Evolutionary conservation across 2,888 invertebrate species (phyloP).

Genomic region (Chydorus sphaericus): DNA sequence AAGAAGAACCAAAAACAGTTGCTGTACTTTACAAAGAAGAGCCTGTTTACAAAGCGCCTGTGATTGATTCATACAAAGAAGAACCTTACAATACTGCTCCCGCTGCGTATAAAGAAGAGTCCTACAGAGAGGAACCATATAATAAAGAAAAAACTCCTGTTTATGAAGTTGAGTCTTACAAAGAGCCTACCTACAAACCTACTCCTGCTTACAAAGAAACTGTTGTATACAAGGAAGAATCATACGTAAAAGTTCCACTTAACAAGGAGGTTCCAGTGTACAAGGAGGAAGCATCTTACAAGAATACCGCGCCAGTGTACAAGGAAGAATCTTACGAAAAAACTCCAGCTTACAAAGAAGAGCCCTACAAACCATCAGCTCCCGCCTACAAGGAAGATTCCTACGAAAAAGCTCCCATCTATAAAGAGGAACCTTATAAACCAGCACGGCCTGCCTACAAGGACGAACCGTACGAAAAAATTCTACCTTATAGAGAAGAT

Average conservation of each 20-base stretch:
- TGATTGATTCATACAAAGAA: no score
- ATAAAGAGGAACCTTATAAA: not conserved
- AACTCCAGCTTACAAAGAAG: not conserved
- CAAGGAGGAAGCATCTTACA: not conserved
- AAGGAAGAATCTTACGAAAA: not conserved
- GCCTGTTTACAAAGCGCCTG: no score
- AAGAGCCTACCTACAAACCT: not conserved
- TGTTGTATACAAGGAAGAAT: not conserved
- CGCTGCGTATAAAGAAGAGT: no score
- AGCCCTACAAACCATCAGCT: conserved; percentile 2
- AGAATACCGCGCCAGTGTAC: conserved; percentile 9
- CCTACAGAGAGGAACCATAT: no score
- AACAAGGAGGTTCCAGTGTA: no score
- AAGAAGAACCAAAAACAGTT: no score
- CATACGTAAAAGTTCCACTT: no score
- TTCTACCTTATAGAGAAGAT: not conserved
- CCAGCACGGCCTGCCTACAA: not conserved
- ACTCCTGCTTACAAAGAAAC: not conserved
- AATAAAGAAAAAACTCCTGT: no score
- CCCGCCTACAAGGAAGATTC: conserved; percentile 4
- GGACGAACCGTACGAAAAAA: conserved; percentile 10
- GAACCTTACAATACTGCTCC: no score
- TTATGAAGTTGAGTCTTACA: no score
- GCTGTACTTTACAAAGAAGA: no score
- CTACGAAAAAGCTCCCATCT: not conserved